Base-by-base conservation (phyloP, 2,888 invertebrate genomes). In the Yponomeuta malinellus region DNA sequence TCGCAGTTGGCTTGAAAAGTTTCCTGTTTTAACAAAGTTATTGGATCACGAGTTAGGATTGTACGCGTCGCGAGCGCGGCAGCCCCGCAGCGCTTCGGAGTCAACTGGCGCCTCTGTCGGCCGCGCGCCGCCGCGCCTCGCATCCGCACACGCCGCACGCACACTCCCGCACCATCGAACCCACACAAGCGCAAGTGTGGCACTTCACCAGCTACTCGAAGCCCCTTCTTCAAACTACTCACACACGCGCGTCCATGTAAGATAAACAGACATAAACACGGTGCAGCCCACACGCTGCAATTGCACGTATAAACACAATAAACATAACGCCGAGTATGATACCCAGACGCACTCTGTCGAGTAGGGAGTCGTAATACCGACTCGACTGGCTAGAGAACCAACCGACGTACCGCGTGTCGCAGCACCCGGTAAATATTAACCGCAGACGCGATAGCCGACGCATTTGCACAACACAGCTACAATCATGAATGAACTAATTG, bases 11-110 rank as follows among this genome's bases (percentile, higher is more conserved):
- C 85, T 83, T 85, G 81, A 90, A 92, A 92, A 92, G 91, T 92
- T 92, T 92, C 92, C 91, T 90, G 87, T 88, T 83, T 82, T 59
- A 59, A 89, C 87, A 90, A 92, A 92, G 88, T 91, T 90, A 81
- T 79, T 81, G 78, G 85, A 87, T 89, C 90, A 90, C 84, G 89
- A 87, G 78, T 78, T 77, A 37, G 84, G 83, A 84, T 81, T 84
- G 81, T 77, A 83, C 86, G 83, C 88, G 85, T 73, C 81, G 77
- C 78, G 77, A 81, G 78, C 89, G 85, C 87, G 85, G 83, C 86
- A 85, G 77, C 87, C 89, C 84, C 85, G 83, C 86, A 82, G 83
- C 89, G 89, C 80, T 89, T 85, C 78, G 84, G 83, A 84, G 79
- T 83, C 83, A 84, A 92, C 90, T 92, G 90, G 86, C 87, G 87